Percentiles rank a stretch among this genome's conserved stretches.
Evolutionary conservation across 2,797 vertebrate genomes (phyloP).

Genomic region (Sebastes aleutianus): DNA sequence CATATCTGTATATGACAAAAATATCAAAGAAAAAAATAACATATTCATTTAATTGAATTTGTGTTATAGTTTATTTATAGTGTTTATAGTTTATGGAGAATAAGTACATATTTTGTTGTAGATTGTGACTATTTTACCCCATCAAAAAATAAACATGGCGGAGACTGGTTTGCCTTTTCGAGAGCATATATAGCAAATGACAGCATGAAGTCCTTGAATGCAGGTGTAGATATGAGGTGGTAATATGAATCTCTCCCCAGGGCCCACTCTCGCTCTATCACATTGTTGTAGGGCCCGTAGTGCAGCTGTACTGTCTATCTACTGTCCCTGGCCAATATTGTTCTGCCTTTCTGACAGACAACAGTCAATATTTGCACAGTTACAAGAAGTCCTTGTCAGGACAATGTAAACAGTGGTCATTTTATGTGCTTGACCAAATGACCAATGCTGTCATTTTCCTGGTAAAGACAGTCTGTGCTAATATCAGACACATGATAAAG

Average conservation of each 20-base stretch:
- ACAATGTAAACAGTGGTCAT: background rate
- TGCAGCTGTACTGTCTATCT: no score
- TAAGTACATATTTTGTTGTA: background rate
- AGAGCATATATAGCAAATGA: background rate
- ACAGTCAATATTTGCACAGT: background rate
- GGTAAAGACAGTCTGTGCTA: background rate
- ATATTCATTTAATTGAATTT: background rate
- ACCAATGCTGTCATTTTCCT: background rate
- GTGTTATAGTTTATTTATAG: background rate
- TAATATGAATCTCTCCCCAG: background rate
- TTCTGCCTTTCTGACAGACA: background rate
- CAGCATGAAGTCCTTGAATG: background rate
- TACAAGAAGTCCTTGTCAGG: background rate
- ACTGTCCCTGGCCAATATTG: background rate
- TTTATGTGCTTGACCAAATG: background rate
- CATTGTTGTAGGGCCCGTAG: no score
- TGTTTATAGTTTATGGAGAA: background rate
- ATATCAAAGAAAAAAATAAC: no score
- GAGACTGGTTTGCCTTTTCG: no score
- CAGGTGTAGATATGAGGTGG: background rate
- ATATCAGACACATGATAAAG: background rate
- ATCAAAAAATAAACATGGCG: background rate
- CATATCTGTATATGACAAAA: background rate
- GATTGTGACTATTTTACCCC: background rate
- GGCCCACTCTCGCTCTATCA: background rate